Percentiles rank a stretch among this genome's conserved stretches.
These are phyloP conservation scores for Leptothorax acervorum DNA, from an alignment of 2,888 invertebrate species.

Conservation along the genomic window DNA sequence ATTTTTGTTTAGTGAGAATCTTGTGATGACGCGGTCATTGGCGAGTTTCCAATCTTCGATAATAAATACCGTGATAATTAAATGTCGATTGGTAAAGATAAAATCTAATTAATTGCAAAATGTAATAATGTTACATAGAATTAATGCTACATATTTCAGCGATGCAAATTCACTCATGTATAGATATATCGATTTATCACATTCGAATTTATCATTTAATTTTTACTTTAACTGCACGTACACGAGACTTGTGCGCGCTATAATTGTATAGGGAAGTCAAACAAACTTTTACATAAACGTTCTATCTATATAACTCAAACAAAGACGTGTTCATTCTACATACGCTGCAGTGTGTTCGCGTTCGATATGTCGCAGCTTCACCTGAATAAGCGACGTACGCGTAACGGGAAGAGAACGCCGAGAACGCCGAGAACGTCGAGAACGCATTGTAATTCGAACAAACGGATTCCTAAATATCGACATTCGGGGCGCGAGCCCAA, in stretches of 20 bases:
- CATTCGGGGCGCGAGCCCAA: constrained; percentile 60
- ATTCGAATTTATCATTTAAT: neutral
- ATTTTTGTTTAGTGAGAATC: neutral
- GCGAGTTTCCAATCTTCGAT: neutral
- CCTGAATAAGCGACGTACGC: neutral
- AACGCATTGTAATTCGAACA: constrained; percentile 62
- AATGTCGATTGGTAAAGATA: neutral
- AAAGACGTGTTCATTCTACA: constrained; percentile 1
- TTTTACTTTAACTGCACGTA: neutral
- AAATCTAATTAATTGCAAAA: neutral
- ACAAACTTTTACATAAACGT: neutral
- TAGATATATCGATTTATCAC: neutral
- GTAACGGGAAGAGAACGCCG: neutral
- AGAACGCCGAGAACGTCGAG: constrained; percentile 47
- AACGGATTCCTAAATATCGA: constrained; percentile 49
- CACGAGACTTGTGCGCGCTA: neutral
- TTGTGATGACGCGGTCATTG: neutral
- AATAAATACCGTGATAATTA: neutral
- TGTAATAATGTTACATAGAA: neutral
- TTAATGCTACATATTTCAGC: neutral
- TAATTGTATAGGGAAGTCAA: neutral
- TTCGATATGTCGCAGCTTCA: constrained; percentile 28
- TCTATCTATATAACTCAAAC: neutral
- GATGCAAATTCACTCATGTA: neutral
- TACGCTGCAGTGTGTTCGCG: neutral